Evolutionary conservation across 2,888 invertebrate genomes (phyloP).

Genomic region (Ashinkailepas kermadecensis): DNA sequence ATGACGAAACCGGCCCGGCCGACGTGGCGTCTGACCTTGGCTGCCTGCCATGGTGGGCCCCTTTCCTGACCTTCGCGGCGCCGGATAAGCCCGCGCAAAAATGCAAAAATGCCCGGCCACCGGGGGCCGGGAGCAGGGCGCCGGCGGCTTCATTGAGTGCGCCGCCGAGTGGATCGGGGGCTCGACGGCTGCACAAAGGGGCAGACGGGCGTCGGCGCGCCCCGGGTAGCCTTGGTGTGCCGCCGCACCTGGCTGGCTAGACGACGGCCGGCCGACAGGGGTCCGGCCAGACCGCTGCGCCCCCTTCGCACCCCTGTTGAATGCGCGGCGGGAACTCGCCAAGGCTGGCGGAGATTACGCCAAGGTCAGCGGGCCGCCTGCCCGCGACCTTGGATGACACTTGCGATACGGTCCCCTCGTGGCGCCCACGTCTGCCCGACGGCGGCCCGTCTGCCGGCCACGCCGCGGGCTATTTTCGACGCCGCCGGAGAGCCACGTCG

Average conservation of each 20-base stretch:
- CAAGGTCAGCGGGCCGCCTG: background rate
- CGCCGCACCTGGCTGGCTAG: background rate
- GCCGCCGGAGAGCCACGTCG: no score
- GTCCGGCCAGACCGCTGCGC: background rate
- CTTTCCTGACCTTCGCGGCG: conserved; percentile 10
- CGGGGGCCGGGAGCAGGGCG: background rate
- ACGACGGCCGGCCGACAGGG: background rate
- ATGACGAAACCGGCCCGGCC: conserved; percentile 50
- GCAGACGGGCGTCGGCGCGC: background rate
- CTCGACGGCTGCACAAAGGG: no score
- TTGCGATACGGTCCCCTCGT: background rate
- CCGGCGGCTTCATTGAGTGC: no score
- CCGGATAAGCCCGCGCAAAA: background rate
- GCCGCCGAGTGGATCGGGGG: no score
- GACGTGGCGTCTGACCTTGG: conserved; percentile 41
- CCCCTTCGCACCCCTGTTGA: background rate
- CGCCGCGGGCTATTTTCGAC: no score
- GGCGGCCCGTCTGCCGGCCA: background rate
- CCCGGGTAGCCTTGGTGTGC: background rate
- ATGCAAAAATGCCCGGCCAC: background rate
- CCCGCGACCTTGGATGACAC: background rate
- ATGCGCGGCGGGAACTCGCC: background rate
- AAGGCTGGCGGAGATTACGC: background rate
- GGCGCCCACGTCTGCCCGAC: background rate
- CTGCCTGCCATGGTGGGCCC: conserved; percentile 8